Percentiles rank a stretch among this genome's conserved stretches.
Evolutionary conservation across 2,888 invertebrate species (phyloP).

Genomic region (Latrodectus hesperus): DNA sequence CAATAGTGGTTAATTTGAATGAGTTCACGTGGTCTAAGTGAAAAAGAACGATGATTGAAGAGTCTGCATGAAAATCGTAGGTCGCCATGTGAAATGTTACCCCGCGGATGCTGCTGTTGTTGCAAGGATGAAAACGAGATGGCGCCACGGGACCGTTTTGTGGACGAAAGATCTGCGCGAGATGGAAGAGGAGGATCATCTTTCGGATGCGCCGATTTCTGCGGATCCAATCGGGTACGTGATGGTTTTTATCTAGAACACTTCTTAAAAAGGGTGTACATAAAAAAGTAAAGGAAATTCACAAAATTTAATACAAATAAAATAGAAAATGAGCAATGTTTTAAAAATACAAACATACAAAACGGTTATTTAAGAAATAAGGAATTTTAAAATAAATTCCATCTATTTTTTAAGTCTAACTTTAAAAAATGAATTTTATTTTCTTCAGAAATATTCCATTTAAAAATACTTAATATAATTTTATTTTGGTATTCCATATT

Average conservation of each 20-base stretch:
- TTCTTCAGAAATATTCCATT: no score
- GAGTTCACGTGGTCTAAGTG: no score
- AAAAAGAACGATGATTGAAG: neutral
- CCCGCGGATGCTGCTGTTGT: slow-evolving; percentile 61
- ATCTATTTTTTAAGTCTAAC: no score
- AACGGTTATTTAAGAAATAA: no score
- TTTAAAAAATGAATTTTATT: no score
- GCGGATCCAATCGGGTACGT: slow-evolving; percentile 61
- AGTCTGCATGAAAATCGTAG: neutral
- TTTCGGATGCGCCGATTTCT: slow-evolving; percentile 63
- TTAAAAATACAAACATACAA: no score
- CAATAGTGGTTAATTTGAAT: neutral
- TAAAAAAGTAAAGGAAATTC: neutral
- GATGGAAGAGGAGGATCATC: slow-evolving; percentile 27
- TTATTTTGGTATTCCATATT: no score
- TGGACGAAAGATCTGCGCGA: slow-evolving; percentile 16
- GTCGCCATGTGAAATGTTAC: slow-evolving; percentile 43
- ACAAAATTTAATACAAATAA: neutral
- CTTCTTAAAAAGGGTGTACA: neutral
- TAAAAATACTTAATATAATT: no score
- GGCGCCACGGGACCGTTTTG: slow-evolving; percentile 63
- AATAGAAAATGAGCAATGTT: neutral
- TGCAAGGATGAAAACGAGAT: slow-evolving; percentile 66
- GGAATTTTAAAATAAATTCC: no score
- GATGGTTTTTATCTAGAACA: neutral